Base-by-base conservation (phyloP, 2,888 invertebrate genomes). In the Empis livida region DNA sequence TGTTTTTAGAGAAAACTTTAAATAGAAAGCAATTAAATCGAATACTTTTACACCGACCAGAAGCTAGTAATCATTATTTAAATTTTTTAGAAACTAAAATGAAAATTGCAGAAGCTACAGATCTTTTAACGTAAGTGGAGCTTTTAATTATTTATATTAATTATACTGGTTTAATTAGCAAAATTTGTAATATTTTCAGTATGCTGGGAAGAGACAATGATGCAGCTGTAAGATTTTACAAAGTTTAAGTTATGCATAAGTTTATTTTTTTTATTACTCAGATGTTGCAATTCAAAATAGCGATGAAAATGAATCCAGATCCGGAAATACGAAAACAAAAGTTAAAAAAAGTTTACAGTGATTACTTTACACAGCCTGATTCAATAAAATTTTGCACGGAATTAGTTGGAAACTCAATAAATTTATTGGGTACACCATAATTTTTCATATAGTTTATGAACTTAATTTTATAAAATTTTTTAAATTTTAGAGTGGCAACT, bases 1-100 rank as follows among this genome's bases (percentile, higher is more conserved):
- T 90, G 10, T 90, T 84, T 64, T 71, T 92, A 3, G 79, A 79
- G 48, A 79, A 77, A 59, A 84, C 88, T 0, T 63, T 92, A 10
- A 84, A 84, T 55, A 76, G 76, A 54, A 77, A 78, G 50, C 63
- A 87, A 40, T 81, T 89, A 31, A 77, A 82, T 51, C 78, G 79
- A 56, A 67, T 88, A 42, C 63, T 92, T 2, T 70, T 80, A 1
- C 75, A 78, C n/a, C 72, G 83, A 48, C 80, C 82, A 2, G 68
- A 78, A 5, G 89, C 88, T 0, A 71, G 86, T 10, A 76, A 79
- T 52, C 82, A 85, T 56, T 90, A 88, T 60, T 73, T 82, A 10
- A 77, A 81, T 56, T 85, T 84, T 62, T 66, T 90, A n/a, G 76
- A 78, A 10, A 77, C 71, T 9, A 79, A 79, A 54, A 76, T 81